These are phyloP conservation scores for Clarias macrocephalus DNA, from an alignment of 2,113 vertebrate species.

Conservation along the genomic window DNA sequence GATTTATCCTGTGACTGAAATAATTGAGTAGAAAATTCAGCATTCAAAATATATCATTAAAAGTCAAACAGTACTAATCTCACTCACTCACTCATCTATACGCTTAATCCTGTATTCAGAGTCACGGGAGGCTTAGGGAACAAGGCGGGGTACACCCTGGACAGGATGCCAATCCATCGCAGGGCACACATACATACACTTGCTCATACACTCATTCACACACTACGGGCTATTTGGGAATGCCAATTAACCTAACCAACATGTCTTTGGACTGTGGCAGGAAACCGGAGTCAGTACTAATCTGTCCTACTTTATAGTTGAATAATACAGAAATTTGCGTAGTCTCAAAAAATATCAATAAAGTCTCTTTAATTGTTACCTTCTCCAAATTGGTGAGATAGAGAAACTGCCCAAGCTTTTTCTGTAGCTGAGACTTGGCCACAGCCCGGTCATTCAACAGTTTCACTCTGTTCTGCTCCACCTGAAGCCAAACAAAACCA, in stretches of 20 bases:
- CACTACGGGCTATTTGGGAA: no score
- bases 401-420: constrained; percentile 94
- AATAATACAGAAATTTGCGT: not conserved
- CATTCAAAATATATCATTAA: not conserved
- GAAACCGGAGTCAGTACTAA: no score
- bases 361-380: constrained; percentile 65
- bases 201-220: no score
- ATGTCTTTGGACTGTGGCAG: no score
- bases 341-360: not conserved
- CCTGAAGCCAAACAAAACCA: constrained; percentile 68
- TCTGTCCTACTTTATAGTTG: not conserved
- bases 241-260: no score
- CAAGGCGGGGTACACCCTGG: no score
- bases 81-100: no score
- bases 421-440: constrained; percentile 94
- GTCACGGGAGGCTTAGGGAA: no score
- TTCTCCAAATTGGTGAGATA: constrained; percentile 97
- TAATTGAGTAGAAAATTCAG: constrained; percentile 12
- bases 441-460: constrained; percentile 93
- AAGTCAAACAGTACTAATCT: not conserved
- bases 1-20: constrained; percentile 94
- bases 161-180: no score
- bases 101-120: no score
- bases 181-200: no score
- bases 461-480: constrained; percentile 93